Percentiles rank a stretch among this genome's conserved stretches.
phyloP scores from a whole-genome alignment of 2,113 vertebrate genomes.

The Pardalotus punctatus region DNA sequence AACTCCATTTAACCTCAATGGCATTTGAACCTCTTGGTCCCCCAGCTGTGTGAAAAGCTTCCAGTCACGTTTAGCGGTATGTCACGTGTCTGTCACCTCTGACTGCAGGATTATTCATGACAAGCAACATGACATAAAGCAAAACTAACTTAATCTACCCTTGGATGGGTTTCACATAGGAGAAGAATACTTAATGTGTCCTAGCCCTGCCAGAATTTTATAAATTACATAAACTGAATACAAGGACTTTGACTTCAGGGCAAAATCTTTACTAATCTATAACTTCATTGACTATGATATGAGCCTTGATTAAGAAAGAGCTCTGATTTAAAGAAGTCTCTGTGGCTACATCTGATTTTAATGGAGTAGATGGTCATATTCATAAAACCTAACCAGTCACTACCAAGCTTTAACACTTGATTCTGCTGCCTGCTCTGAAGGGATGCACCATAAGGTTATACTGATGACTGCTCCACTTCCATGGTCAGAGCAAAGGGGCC shows the following conservation, averaged over 20 bases:
- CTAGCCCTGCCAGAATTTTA: not conserved
- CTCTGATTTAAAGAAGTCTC: not conserved
- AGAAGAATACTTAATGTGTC: not conserved
- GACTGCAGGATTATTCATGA: not conserved
- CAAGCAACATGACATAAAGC: not conserved
- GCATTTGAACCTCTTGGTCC: not conserved
- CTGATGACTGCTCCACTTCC: not conserved
- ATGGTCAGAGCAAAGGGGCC: not conserved
- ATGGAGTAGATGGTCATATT: not conserved
- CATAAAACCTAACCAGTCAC: not conserved
- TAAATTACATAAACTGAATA: not conserved
- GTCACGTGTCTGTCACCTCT: not conserved
- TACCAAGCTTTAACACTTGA: not conserved
- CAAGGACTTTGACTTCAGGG: not conserved
- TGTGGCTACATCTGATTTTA: not conserved
- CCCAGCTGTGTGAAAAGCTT: not conserved
- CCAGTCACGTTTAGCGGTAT: not conserved
- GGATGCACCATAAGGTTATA: fast-evolving
- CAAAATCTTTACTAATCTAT: not conserved
- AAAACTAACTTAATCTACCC: constrained; percentile 8
- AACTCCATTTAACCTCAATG: not conserved
- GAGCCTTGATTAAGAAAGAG: not conserved
- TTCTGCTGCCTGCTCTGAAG: not conserved
- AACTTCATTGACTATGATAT: not conserved
- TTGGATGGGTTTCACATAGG: not conserved